phyloP scores from a whole-genome alignment of 2,797 vertebrate genomes.

The Pseudochirops corinnae region DNA sequence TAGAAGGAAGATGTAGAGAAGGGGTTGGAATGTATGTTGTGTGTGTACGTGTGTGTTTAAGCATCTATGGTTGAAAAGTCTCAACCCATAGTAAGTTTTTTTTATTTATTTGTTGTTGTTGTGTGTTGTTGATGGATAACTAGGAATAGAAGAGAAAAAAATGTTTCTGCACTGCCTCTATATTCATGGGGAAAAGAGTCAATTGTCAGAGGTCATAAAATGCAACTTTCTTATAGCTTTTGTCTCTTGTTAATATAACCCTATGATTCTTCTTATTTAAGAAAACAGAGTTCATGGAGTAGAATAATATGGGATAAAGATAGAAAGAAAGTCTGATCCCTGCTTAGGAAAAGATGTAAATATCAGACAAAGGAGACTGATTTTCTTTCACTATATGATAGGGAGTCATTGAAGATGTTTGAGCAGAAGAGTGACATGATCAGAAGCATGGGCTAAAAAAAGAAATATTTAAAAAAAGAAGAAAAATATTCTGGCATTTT shows the following conservation, averaged over 20 bases:
- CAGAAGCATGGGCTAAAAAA: not conserved
- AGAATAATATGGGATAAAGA: not conserved
- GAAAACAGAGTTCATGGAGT: not conserved
- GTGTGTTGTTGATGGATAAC: too few species aligned
- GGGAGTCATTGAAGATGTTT: not conserved
- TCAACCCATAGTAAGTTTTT: too few species aligned
- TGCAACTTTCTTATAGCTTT: not conserved
- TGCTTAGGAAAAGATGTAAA: not conserved
- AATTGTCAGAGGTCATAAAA: too few species aligned
- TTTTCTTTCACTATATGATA: not conserved
- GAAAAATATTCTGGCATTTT: not conserved
- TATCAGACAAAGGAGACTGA: not conserved
- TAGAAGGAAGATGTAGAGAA: too few species aligned
- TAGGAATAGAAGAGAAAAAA: too few species aligned
- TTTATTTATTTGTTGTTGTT: too few species aligned
- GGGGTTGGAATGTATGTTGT: too few species aligned
- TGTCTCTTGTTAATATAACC: not conserved
- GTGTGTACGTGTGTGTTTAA: too few species aligned
- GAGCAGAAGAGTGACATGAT: not conserved
- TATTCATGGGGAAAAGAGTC: too few species aligned
- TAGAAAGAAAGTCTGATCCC: not conserved
- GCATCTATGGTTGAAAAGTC: too few species aligned
- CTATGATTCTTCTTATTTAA: not conserved
- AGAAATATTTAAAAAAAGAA: too few species aligned
- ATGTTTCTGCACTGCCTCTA: too few species aligned